Evolutionary conservation across 1,140 invertebrate species (phyloP).

Genomic region (Eurosta solidaginis): DNA sequence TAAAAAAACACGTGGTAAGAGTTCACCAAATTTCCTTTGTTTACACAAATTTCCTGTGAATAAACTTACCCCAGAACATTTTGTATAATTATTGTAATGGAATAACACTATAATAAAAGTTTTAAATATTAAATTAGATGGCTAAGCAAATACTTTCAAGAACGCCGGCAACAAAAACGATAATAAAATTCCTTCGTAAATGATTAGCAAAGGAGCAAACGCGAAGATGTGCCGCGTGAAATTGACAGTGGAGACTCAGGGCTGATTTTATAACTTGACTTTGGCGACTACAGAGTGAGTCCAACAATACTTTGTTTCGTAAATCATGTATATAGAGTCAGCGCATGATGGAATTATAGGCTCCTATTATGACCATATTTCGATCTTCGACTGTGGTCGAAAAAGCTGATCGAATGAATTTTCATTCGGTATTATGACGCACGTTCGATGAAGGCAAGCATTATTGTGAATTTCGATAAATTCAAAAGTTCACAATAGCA

Average conservation of each 20-base stretch:
- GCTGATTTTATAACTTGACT: not conserved
- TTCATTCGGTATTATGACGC: too few relatives aligned
- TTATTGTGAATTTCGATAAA: too few relatives aligned
- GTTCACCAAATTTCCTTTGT: not conserved
- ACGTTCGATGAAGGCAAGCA: too few relatives aligned
- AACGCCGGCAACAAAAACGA: slow-evolving; percentile 26
- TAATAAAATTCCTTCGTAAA: slow-evolving; percentile 13
- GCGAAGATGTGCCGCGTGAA: slow-evolving; percentile 6
- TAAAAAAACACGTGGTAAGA: slow-evolving; percentile 35
- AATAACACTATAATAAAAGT: not conserved
- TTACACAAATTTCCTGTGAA: too few relatives aligned
- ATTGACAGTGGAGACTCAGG: slow-evolving; percentile 4
- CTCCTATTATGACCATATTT: too few relatives aligned
- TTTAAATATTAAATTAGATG: not conserved
- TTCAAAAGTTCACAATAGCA: too few relatives aligned
- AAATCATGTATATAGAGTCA: too few relatives aligned
- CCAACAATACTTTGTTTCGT: not conserved
- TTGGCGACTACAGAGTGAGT: not conserved
- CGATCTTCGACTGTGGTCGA: too few relatives aligned
- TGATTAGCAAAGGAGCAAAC: not conserved
- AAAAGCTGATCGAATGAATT: too few relatives aligned
- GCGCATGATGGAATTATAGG: too few relatives aligned
- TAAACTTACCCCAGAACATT: slow-evolving; percentile 63
- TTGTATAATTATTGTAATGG: slow-evolving; percentile 11
- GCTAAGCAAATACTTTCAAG: not conserved